Evolutionary conservation across 2,888 invertebrate species (phyloP), one percentile per base, ranked within the genome.

Genomic region (Prosapia bicincta): DNA sequence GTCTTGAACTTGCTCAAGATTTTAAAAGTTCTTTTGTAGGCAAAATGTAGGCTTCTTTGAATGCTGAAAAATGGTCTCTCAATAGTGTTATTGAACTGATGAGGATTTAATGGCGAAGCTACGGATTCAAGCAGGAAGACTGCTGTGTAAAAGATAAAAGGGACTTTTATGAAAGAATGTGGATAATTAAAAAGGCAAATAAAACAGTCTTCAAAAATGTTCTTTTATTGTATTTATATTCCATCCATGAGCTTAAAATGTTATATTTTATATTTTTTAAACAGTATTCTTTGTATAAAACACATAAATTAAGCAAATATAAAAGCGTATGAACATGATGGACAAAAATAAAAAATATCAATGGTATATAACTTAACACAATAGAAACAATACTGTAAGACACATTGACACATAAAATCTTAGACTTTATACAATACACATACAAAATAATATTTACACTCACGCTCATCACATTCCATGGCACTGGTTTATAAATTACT

Each of bases 261-360:
- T 54, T 54, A 54, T 54, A 38, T 38, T 38, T 38, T 38, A 38
- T 38, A 54, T 54, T 54, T 54, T 20, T n/a, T 54, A 54, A 54
- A 54, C 54, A 54, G n/a, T 54, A 54, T 54, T 54, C 54, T 54
- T 54, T 54, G 74, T 74, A 74, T 74, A 74, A 74, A 74, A 74
- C 74, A 74, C 74, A 74, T 74, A 74, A 74, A 74, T 74, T 69
- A 74, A 69, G 69, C 69, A 69, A 74, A 54, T 54, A 54, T 54
- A 54, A 54, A 54, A 54, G 54, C 54, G 54, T 54, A 54, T 54
- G n/a, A 54, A 54, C 20, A 54, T 20, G 54, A 54, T 54, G 54
- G 54, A 54, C 54, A 54, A 54, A 13, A 38, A 54, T 20, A 54
- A 54, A 54, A 54, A 54, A 54, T 20, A 54, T 54, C 54, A 54